Evolutionary conservation across 2,113 vertebrate species (phyloP), one percentile per base, ranked within the genome.

Genomic region (Parotia lawesii): DNA sequence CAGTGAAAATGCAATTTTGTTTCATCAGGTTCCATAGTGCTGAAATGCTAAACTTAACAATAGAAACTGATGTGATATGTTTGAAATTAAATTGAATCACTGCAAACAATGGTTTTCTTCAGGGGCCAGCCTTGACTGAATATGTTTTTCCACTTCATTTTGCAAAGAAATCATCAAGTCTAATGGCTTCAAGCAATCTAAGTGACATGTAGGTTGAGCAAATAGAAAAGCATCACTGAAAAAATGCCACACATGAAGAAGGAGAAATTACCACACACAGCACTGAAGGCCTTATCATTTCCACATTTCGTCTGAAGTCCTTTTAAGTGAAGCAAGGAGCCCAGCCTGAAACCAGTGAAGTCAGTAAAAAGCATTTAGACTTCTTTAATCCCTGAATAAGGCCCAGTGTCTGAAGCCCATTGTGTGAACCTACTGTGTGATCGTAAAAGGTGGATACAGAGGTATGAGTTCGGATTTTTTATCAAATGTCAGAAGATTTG

Each of bases 31-130:
- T 96, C 58, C 91, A 75, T 60, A 91, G 45, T 86, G 37, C 69
- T 90, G 54, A 92, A 96, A 96, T 82, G 64, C 56, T 94, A 42
- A 87, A 76, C 50, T 94, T 92, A 95, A 93, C 94, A 96, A 96
- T 54, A 83, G 93, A 65, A 90, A 51, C 57, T 84, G 82, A 95
- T 94, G 66, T 58, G 71, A 84, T 89, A 93, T 64, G 61, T 82
- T 96, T 85, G 50, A 82, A 87, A 95, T 97, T 95, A 97, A 97
- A 94, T 78, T 94, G 81, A 86, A 95, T 67, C 94, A 66, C 77
- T 77, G 56, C 91, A 97, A 97, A 96, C 76, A 93, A 74, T 67
- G 93, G 69, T 51, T 87, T 94, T 95, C 75, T 94, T 35, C 81
- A 77, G 31, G 75, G 93, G 17, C 40, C 74, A 78, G 75, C 38